Conservation (phyloP, 2,113 vertebrate species). For the Corythornis madagascariensis region DNA sequence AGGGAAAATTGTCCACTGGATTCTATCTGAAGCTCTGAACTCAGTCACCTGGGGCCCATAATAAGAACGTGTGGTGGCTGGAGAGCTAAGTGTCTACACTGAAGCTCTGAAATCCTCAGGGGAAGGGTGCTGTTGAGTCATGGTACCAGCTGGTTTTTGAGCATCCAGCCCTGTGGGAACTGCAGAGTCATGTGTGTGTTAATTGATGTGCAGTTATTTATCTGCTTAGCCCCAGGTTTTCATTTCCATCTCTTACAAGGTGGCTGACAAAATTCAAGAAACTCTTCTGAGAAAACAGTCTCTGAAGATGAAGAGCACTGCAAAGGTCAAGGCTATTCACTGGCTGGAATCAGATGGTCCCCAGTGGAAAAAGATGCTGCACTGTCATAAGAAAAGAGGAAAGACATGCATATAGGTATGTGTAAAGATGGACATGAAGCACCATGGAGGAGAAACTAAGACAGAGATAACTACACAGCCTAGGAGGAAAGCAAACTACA, state of each 20-base stretch:
- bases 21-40: neutral
- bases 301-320: neutral
- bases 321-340: neutral
- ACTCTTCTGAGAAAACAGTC: neutral
- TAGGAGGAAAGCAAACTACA: neutral
- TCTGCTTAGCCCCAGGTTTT: neutral
- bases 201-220: neutral
- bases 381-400: neutral
- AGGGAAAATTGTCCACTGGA: neutral
- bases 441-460: neutral
- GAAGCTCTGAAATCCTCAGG: neutral
- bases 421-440: neutral
- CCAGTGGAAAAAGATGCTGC: neutral
- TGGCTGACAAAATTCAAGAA: neutral
- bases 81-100: neutral
- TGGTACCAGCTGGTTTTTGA: neutral
- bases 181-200: neutral
- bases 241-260: neutral
- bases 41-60: neutral
- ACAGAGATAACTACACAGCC: neutral
- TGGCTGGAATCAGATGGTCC: neutral
- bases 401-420: neutral
- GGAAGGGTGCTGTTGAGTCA: neutral
- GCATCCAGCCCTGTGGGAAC: neutral
- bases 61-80: neutral